Evolutionary conservation across 2,888 invertebrate species (phyloP), one percentile per base, ranked within the genome.

Genomic region (Thymelicus sylvestris): DNA sequence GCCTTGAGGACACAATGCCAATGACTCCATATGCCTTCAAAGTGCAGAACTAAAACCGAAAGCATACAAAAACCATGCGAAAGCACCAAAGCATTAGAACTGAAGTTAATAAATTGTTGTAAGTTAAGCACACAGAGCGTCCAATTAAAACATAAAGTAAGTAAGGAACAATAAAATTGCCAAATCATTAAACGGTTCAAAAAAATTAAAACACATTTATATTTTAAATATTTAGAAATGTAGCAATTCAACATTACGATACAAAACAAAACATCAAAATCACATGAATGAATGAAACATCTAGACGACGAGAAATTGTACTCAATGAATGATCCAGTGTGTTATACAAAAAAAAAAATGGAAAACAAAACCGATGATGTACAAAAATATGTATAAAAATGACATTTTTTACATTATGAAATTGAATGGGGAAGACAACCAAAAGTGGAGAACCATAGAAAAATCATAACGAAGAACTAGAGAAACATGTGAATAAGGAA

Each of bases 1-100:
- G 88, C 76, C 86, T 74, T 88, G 90, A 86, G 91, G 89, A 85
- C 91, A 92, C 90, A 92, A 91, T 77, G 84, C 89, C 92, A 91
- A 85, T 75, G 88, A 90, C 88, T 89, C 82, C 76, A 59, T 62
- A 75, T 72, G 75, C 79, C 71, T 74, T 70, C 67, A 8, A 64
- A 67, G 64, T 72, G 66, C 72, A 72, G 59, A 68, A 63, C 38
- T 48, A 68, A 55, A 55, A 67, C 57, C 48, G 64, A 15, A 69
- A 69, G 69, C 69, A n/a, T 13, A 59, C 7, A 48, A 64, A 60
- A 63, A 68, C 71, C 69, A 66, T 69, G 72, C 60, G 38, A 52
- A 73, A 73, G 63, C 61, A 39, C 62, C 69, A n/a, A 66, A 75
- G 70, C 72, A 57, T 72, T 72, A 64, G 57, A 63, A 63, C 67